Conservation (phyloP, 64 coral and sea anemone species). For the Montipora cactus region DNA sequence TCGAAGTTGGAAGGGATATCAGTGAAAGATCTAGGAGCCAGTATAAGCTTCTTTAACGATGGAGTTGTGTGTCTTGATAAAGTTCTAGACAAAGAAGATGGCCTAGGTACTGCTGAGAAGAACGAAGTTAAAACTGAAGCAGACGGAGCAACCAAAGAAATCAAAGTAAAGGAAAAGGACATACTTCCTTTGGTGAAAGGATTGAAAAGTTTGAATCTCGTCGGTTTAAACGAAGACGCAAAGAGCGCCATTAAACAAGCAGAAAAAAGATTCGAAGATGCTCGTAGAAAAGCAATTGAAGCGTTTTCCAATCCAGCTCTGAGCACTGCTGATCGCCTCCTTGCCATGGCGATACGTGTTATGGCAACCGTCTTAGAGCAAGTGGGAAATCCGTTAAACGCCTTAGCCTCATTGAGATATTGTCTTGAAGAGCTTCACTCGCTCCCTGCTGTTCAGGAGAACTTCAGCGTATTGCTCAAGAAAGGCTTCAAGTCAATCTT, state of each 20-base stretch:
- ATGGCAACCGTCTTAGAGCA: conserved; percentile 30
- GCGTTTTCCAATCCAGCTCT: conserved; percentile 46
- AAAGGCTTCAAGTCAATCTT: conserved; percentile 15
- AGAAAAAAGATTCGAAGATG: conserved; percentile 29
- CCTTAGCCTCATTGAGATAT: background rate
- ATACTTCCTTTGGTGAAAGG: background rate
- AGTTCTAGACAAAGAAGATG: background rate
- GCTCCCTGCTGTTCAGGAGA: background rate
- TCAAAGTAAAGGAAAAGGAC: background rate
- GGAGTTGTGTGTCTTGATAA: conserved; percentile 38
- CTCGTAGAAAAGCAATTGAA: conserved; percentile 19
- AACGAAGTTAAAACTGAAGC: background rate
- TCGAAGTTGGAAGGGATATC: conserved; percentile 57
- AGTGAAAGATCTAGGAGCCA: conserved; percentile 39
- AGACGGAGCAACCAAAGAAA: too few relatives aligned
- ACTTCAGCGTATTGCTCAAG: conserved; percentile 1
- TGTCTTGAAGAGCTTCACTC: conserved; percentile 50
- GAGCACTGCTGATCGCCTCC: background rate
- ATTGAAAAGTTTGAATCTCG: conserved; percentile 13
- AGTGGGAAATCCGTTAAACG: background rate
- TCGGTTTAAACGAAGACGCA: background rate
- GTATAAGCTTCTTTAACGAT: conserved; percentile 44
- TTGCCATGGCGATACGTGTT: conserved; percentile 28
- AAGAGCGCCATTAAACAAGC: background rate
- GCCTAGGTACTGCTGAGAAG: background rate